A percentile compares a stretch with the other conserved stretches of the same genome.
phyloP scores from a whole-genome alignment of 1,140 invertebrate species.

The Tetramorium alpestre region DNA sequence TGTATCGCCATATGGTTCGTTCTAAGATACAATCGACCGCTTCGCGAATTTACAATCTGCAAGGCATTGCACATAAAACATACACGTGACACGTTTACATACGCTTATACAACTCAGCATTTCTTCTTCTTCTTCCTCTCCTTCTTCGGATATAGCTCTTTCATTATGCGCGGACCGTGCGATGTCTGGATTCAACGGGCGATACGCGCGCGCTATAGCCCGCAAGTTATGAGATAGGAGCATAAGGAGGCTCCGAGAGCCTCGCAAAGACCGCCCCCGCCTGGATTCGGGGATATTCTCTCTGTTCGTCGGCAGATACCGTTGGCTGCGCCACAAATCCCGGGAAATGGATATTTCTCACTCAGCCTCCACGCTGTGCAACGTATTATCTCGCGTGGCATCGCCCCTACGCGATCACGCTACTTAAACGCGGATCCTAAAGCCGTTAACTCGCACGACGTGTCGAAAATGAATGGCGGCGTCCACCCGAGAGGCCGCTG shows the following conservation, averaged over 20 bases:
- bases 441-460: conserved; percentile 42
- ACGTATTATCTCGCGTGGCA: conserved; percentile 46
- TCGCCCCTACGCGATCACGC: conserved; percentile 19
- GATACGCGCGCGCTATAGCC: not conserved
- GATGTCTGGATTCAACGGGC: conserved; percentile 31
- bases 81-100: conserved; percentile 17
- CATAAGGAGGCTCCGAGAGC: not conserved
- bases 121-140: not conserved
- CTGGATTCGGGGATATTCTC: conserved; percentile 36
- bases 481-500: not conserved
- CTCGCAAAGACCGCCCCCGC: not conserved
- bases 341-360: conserved; percentile 47
- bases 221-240: conserved; percentile 25
- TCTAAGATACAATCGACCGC: not conserved
- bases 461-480: conserved; percentile 34
- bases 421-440: conserved; percentile 24
- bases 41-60: conserved; percentile 7
- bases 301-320: conserved; percentile 20
- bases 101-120: not conserved
- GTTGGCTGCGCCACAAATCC: conserved; percentile 50
- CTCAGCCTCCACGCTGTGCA: conserved; percentile 14
- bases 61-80: not conserved
- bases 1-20: not conserved
- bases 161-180: conserved; percentile 22
- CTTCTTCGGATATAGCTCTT: not conserved